Conservation (phyloP, 2,797 vertebrate species). For the Phylloscopus collybita region DNA sequence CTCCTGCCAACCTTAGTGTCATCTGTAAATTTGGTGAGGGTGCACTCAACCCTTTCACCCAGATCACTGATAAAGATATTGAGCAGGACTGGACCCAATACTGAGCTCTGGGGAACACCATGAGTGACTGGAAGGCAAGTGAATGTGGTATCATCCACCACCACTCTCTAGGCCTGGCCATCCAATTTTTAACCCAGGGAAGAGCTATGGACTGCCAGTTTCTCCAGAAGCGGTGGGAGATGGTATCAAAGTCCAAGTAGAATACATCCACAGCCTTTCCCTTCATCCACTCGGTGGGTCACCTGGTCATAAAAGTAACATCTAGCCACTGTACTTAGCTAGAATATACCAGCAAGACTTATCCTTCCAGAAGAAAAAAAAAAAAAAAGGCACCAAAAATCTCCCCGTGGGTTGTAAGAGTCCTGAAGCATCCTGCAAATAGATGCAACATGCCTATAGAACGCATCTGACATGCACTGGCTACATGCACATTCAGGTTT, state of each 20-base stretch:
- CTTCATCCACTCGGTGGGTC: too few relatives aligned
- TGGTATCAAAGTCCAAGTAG: not conserved
- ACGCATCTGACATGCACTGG: accelerated
- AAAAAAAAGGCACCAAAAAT: not conserved
- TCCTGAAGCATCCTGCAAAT: not conserved
- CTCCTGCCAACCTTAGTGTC: not conserved
- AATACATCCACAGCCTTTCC: not conserved
- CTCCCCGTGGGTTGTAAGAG: not conserved
- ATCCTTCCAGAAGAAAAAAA: not conserved
- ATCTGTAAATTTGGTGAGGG: too few relatives aligned
- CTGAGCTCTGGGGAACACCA: not conserved
- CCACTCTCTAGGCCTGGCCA: not conserved
- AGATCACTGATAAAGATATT: not conserved
- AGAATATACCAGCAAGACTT: not conserved
- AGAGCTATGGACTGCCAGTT: not conserved
- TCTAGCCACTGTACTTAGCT: not conserved
- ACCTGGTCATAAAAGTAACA: not conserved
- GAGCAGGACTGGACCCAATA: not conserved
- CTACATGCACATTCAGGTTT: not conserved
- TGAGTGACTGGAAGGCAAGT: not conserved
- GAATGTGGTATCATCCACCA: not conserved
- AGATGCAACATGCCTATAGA: not conserved
- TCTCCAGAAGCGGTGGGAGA: not conserved
- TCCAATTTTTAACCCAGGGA: not conserved
- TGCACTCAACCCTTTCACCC: not conserved